Base-by-base conservation (phyloP, 2,888 invertebrate genomes). In the Acronicta alni region DNA sequence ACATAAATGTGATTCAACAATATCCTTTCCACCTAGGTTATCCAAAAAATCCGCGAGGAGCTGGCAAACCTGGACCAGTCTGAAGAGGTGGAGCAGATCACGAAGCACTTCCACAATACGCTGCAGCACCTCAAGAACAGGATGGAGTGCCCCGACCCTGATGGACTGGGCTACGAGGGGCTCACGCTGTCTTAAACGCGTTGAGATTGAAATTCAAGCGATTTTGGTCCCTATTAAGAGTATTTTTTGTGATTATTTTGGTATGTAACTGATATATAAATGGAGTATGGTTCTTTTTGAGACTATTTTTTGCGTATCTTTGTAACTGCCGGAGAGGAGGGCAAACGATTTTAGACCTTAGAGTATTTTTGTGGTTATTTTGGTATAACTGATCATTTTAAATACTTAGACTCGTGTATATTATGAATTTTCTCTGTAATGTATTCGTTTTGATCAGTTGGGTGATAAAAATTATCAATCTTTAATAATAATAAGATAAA, bases 51-150 rank as follows among this genome's bases (percentile, higher is more conserved):
- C 46, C 97, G 97, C 72, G 99, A 99, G 81, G 98, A 99, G 86
- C 90, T 99, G 30, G 98, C 98, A 0, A 98, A 98, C 89, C 94
- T 99, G 66, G 99, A 99, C 85, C 97, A 97, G 47, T 98, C 97
- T 16, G 99, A 99, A 81, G 99, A 99, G 89, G 98, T 98, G 30
- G 99, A 99, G 82, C 99, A 99, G 92, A 98, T 99, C 74, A 97
- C 97, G 67, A 98, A 98, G 84, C 99, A 99, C 89, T 98, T 99
- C 89, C 97, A 97, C 79, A 98, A 98, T 85, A 98, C 98, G 0
- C 89, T 98, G 81, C 97, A 97, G 70, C 98, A 98, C 83, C 95
- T 98, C 75, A 96, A 96, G 85, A 96, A 96, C 80, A 71, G 93
- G 47, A 89, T 90, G 88, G 96, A 96, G 79, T 95, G 95, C 48